Conservation (phyloP, 2,888 invertebrate species). For the Timema cristinae region DNA sequence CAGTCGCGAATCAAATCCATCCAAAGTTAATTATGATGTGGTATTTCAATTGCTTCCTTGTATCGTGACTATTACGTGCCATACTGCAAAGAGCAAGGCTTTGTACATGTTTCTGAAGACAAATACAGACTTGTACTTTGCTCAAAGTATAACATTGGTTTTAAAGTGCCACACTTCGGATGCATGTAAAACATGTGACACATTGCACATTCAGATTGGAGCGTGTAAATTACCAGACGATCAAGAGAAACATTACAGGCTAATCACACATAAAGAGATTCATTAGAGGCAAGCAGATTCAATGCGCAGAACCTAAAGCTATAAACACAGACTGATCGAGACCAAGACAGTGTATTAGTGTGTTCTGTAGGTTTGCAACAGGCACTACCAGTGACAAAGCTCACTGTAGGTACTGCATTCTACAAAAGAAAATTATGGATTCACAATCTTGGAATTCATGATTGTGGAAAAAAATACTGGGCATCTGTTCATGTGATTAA, state of each 20-base stretch:
- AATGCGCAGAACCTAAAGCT: background rate
- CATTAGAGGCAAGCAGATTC: background rate
- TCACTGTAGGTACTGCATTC: constrained; percentile 2
- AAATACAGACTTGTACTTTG: background rate
- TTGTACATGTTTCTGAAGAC: background rate
- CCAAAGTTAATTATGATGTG: background rate
- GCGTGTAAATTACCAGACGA: background rate
- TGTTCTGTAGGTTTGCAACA: background rate
- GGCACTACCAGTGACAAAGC: background rate
- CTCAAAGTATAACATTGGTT: background rate
- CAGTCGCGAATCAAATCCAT: background rate
- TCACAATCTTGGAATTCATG: background rate
- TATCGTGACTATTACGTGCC: background rate
- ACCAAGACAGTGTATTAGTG: background rate
- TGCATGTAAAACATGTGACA: background rate
- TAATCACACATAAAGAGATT: background rate
- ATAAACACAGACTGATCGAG: background rate
- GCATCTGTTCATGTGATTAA: background rate
- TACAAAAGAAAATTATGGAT: background rate
- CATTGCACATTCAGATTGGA: background rate
- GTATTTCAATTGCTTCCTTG: background rate
- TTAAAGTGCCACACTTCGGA: background rate
- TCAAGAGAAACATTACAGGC: background rate
- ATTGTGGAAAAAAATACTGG: background rate
- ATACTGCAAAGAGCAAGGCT: background rate